Conservation (phyloP, 2,888 invertebrate genomes). For the Hipparchia semele region DNA sequence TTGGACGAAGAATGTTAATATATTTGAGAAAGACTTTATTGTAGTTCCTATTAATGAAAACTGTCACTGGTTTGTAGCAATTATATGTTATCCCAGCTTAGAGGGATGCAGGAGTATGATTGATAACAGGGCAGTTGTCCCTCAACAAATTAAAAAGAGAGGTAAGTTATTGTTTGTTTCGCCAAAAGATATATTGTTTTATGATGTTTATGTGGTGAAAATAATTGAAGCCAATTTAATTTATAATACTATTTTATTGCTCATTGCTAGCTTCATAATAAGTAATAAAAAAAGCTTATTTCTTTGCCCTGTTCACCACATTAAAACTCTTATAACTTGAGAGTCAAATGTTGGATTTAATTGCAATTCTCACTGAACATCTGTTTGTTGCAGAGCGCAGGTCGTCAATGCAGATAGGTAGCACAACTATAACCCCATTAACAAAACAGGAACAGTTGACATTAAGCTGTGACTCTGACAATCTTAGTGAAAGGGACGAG, state of each 20-base stretch:
- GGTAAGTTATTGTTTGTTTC: conserved; percentile 55
- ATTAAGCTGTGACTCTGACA: conserved; percentile 87
- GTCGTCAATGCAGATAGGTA: conserved; percentile 86
- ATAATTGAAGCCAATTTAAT: no score
- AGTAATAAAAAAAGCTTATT: no score
- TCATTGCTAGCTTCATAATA: no score
- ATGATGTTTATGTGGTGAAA: no score
- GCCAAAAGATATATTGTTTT: no score
- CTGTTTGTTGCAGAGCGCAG: conserved; percentile 62
- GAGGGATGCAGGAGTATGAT: conserved; percentile 87
- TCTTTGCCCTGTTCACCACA: no score
- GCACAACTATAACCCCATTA: conserved; percentile 84
- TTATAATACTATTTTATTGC: no score
- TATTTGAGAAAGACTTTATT: conserved; percentile 98
- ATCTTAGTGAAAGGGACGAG: conserved; percentile 89
- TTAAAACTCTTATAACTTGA: background rate
- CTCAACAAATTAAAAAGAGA: conserved; percentile 81
- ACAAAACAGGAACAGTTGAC: conserved; percentile 81
- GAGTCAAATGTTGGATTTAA: background rate
- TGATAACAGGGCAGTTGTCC: conserved; percentile 84
- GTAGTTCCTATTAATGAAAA: conserved; percentile 99
- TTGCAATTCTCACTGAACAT: background rate
- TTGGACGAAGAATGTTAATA: conserved; percentile 98
- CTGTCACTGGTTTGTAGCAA: conserved; percentile 99
- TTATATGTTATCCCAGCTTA: conserved; percentile 96